Evolutionary conservation across 2,797 vertebrate genomes (phyloP), one percentile per base, ranked within the genome.

Genomic region (Leucoraja ocellata): DNA sequence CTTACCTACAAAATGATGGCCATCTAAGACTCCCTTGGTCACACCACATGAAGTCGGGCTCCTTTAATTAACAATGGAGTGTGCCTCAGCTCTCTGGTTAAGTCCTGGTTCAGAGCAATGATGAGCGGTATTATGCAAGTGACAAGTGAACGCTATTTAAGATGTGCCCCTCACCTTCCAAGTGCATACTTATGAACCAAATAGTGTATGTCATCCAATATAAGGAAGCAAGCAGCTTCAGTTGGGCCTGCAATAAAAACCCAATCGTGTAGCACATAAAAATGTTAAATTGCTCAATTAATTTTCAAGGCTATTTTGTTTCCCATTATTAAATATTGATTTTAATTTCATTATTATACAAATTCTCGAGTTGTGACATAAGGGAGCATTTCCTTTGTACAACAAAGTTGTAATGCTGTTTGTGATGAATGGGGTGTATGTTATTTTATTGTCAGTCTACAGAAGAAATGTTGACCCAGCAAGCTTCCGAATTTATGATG

Each of bases 321-420:
- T 78, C 36, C n/a, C 77, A 78, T 78, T 36, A 78, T 36, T 14
- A 78, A 78, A 78, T 78, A 78, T 78, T 78, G 77, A 78, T 78
- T 78, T 32, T 36, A 78, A 78, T 36, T 78, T 36, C n/a, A 78
- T 14, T 16, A 36, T 78, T 77, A n/a, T 32, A n/a, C 76, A 77
- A n/a, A n/a, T n/a, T 78, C 32, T 78, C 32, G 16, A 13, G 77
- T 78, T 78, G 32, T 78, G 9, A 14, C 13, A 36, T 78, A 16
- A 36, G 10, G 76, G 32, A 78, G 16, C n/a, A 36, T 36, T 78
- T 36, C 77, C 16, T 78, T 10, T 36, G 32, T 78, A 32, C 32
- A 78, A 36, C 77, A 78, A 78, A 36, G 13, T 36, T 16, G 32
- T 78, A 78, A 78, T 13, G 13, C 32, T 36, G n/a, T 78, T 78